Base-by-base conservation (phyloP, 2,113 vertebrate genomes). In the Triplophysa siluroides region DNA sequence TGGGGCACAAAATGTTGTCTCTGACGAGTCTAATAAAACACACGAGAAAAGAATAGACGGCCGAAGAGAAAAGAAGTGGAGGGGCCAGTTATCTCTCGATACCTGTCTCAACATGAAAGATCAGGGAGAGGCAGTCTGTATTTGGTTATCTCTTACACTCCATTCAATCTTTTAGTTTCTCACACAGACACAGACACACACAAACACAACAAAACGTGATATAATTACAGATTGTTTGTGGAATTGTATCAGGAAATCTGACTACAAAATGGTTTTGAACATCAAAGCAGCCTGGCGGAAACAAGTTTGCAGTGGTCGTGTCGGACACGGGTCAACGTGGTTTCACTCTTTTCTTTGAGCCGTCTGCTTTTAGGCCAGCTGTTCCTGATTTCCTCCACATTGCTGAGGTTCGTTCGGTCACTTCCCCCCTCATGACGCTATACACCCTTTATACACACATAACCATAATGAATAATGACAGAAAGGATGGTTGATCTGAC, bases 301-400 rank as follows among this genome's bases (percentile, higher is more conserved):
- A 73, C 41, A 21, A 45, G 66, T 23, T 43, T 41, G 60, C 33
- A 70, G 43, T 18, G 56, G 69, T 79, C 38, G 50, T 72, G 19
- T 43, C 16, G 63, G 67, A 85, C 70, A 75, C 41, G 16, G 47
- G 81, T 78, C 67, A 82, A 78, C 74, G 26, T 26, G 26, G 76
- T 81, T 83, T 66, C 56, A 9, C 75, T 70, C 58, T 81, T 66
- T 52, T 79, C 16, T 8, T 60, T 18, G 66, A 68, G 71, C 63
- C 23, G 19, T 16, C 19, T 19, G 47, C 78, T 80, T 85, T 73
- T 76, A 83, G 66, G 54, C 81, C 79, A 75, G 83, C 83, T 82
- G 81, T 78, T 86, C 72, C 58, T 66, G 11, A 79, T 79, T 81
- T 83, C 85, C 81, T 78, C 47, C 23, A 63, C 78, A 80, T 61